A percentile compares a stretch with the other conserved stretches of the same genome.
Evolutionary conservation across 2,113 vertebrate species (phyloP).

Genomic region (Crocuta crocuta): DNA sequence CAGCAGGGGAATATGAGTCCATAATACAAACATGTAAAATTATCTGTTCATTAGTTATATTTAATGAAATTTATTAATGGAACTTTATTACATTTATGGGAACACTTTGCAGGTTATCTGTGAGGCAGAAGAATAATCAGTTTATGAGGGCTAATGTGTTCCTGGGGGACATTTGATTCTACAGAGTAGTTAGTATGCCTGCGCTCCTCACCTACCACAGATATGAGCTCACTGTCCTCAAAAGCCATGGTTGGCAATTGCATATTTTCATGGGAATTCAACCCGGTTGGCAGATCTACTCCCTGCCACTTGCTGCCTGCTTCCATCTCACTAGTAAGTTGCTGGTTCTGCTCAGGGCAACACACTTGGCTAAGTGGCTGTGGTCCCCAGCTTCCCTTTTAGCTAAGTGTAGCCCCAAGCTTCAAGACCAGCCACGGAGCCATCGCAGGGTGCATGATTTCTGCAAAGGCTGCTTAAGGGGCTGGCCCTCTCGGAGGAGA

Average conservation of each 20-base stretch:
- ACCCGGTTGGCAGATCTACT: not conserved
- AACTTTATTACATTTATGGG: not conserved
- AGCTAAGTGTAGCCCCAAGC: not conserved
- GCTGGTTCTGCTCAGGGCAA: no score
- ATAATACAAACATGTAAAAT: not conserved
- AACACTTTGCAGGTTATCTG: not conserved
- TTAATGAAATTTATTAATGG: not conserved
- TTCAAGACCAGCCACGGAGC: not conserved
- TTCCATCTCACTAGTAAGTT: not conserved
- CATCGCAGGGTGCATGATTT: not conserved
- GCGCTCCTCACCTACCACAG: not conserved
- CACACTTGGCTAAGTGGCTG: fast-evolving
- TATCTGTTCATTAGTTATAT: not conserved
- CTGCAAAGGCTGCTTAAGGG: not conserved
- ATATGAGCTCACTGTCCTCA: not conserved
- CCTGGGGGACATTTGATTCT: not conserved
- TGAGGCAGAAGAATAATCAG: not conserved
- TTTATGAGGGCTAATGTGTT: not conserved
- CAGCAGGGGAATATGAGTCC: not conserved
- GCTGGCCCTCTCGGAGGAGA: not conserved
- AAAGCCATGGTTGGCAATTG: not conserved
- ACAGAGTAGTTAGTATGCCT: not conserved
- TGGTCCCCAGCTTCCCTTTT: not conserved
- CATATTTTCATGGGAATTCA: not conserved
- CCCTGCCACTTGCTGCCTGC: no score